A percentile compares a stretch with the other conserved stretches of the same genome.
phyloP scores from a whole-genome alignment of 2,113 vertebrate species.

The Castor canadensis region DNA sequence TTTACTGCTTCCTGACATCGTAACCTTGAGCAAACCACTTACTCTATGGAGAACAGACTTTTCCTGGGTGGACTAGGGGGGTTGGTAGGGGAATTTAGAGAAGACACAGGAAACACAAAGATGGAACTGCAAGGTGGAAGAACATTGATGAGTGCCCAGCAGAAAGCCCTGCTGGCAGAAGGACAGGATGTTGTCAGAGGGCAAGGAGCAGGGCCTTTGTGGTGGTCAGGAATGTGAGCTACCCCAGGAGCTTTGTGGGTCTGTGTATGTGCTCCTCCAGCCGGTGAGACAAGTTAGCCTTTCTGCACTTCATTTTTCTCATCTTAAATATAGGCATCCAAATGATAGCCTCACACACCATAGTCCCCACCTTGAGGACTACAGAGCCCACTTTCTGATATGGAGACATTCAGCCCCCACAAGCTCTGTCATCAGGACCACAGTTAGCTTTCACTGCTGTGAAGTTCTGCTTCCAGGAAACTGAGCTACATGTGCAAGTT shows the following conservation, averaged over 20 bases:
- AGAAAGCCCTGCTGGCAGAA: background rate
- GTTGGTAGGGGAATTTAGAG: too few species aligned
- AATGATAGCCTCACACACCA: rapidly evolving
- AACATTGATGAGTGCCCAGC: background rate
- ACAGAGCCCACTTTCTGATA: too few species aligned
- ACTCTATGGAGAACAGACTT: background rate
- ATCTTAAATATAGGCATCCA: background rate
- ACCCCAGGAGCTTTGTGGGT: too few species aligned
- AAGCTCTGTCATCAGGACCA: rapidly evolving
- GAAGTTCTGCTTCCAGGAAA: background rate
- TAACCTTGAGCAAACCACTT: background rate
- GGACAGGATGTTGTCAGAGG: background rate
- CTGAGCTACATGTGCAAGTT: background rate
- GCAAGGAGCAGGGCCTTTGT: rapidly evolving
- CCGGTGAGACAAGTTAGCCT: background rate
- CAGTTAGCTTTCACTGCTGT: background rate
- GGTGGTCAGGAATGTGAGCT: background rate
- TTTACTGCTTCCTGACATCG: background rate
- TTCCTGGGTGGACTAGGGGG: background rate
- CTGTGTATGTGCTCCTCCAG: rapidly evolving
- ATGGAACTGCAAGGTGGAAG: background rate
- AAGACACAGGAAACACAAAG: background rate
- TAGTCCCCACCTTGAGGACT: background rate
- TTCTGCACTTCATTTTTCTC: background rate
- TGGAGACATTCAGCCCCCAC: rapidly evolving